Evolutionary conservation across 2,797 vertebrate species (phyloP).

Genomic region (Galago senegalensis): DNA sequence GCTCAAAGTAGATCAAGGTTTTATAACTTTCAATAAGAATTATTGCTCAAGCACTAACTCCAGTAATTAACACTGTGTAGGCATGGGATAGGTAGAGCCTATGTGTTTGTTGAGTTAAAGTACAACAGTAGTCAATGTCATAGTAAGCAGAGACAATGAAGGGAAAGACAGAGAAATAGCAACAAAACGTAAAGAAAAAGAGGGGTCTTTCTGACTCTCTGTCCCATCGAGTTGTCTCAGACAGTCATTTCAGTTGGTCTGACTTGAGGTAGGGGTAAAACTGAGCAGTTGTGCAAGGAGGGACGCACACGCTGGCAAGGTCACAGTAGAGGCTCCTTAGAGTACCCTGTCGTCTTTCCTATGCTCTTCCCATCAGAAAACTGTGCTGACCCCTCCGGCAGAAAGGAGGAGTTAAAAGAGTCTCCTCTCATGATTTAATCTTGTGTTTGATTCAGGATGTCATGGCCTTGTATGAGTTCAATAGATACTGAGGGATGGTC

Average conservation of each 20-base stretch:
- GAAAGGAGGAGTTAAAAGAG: background rate
- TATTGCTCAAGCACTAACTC: constrained; percentile 41
- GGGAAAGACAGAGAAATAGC: background rate
- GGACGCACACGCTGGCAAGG: background rate
- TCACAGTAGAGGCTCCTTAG: background rate
- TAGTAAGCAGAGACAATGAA: constrained; percentile 1
- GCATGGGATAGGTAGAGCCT: background rate
- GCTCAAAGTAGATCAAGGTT: constrained; percentile 61
- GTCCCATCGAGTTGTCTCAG: background rate
- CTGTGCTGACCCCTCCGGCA: background rate
- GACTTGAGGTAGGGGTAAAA: background rate
- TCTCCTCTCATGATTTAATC: background rate
- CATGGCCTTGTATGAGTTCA: constrained; percentile 6
- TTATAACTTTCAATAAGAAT: constrained; percentile 60
- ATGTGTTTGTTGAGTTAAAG: constrained; percentile 11
- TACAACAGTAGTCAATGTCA: background rate
- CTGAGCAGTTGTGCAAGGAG: background rate
- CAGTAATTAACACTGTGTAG: background rate
- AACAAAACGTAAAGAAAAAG: constrained; percentile 10
- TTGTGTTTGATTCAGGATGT: constrained; percentile 5
- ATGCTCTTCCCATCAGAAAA: background rate
- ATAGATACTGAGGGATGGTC: background rate
- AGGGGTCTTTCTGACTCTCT: background rate
- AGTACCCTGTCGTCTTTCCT: background rate
- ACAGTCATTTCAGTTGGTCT: background rate